phyloP scores from a whole-genome alignment of 2,113 vertebrate species.

The Terrapene triunguis region DNA sequence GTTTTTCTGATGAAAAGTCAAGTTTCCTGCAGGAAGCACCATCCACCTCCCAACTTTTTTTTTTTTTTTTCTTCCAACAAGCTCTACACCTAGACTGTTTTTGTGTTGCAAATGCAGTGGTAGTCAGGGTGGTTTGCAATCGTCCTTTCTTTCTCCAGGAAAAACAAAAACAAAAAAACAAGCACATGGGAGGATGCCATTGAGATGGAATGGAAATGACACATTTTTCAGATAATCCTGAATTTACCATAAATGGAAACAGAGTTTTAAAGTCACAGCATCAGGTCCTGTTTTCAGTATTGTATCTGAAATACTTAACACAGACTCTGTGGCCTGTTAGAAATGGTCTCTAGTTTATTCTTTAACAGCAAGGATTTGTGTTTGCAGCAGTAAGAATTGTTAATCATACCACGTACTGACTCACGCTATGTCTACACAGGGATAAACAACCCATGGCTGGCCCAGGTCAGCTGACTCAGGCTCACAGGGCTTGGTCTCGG shows the following conservation, averaged over 20 bases:
- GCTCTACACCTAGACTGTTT: accelerated
- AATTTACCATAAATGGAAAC: not conserved
- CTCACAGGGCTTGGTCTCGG: not conserved
- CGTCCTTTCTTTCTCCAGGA: not conserved
- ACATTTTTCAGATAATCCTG: accelerated
- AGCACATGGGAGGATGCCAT: not conserved
- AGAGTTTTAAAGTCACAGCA: not conserved
- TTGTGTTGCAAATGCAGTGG: not conserved
- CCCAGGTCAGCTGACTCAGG: not conserved
- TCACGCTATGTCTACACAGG: accelerated
- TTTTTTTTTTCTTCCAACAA: not conserved
- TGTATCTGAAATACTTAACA: accelerated
- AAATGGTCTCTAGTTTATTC: not conserved
- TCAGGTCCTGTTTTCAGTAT: not conserved
- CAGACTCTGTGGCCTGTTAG: not conserved
- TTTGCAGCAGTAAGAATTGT: accelerated
- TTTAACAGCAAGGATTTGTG: not conserved
- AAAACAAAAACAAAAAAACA: not conserved
- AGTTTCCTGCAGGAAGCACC: not conserved
- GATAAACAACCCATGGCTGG: not conserved
- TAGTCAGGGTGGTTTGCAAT: not conserved
- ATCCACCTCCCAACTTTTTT: not conserved
- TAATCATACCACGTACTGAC: not conserved
- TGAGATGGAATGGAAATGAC: not conserved
- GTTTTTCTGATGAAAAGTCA: not conserved